Base-by-base conservation (phyloP, 2,113 vertebrate species). In the Oncorhynchus gorbuscha region DNA sequence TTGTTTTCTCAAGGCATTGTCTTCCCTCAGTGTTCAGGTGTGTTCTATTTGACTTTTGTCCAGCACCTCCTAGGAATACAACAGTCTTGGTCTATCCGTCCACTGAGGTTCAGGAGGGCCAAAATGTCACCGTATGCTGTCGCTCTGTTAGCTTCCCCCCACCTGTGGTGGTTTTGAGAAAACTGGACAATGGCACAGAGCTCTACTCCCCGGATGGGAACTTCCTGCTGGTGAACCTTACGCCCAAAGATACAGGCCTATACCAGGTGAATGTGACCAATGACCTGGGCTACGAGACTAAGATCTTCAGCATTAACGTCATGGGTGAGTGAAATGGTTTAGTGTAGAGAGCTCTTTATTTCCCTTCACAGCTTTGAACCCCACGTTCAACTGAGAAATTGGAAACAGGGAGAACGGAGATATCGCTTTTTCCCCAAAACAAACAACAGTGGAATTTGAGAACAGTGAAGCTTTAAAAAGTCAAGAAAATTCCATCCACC, bases 261-360 rank as follows among this genome's bases (percentile, higher is more conserved):
- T 94, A 94, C 81, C 92, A 89, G 86, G 85, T 94, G 83, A 94
- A 92, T 3, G 88, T 92, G 71, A 91, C 84, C 80, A 94, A 93
- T 32, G 35, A 80, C n/a, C 84, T 93, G 12, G 93, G 93, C 1
- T 89, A 66, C 75, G 80, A 94, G 79, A 81, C 89, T 3, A 76
- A 83, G 35, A 71, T 81, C 20, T 92, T 94, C 89, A 87, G 61
- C 66, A 84, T 94, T 77, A 89, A 75, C 1, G 93, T 94, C 66
- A 84, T 76, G 79, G 89, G 92, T 93, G 69, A 84, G 89, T 82
- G 28, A 14, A 32, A 45, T 24, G 51, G n/a, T 1, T 22, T 3
- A 35, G 18, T 62, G 59, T 55, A 22, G 59, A 62, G 59, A 62
- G 18, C 59, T 7, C 59, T 62, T 62, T 62, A 22, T 62, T 22